Conservation (phyloP, 2,113 vertebrate species). For the Guaruba guarouba region DNA sequence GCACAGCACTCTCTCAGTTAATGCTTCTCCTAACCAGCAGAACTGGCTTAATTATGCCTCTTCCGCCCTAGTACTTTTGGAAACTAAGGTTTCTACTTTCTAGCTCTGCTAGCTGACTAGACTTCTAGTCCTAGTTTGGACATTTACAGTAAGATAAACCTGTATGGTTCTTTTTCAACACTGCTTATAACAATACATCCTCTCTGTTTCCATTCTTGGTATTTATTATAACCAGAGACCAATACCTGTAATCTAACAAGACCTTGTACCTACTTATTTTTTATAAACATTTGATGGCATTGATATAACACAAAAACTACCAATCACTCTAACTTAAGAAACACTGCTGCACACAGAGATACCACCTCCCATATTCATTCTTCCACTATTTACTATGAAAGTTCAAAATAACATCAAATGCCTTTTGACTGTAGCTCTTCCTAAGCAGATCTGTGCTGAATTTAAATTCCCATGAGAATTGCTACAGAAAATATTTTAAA, state of each 20-base stretch:
- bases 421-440: background rate
- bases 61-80: background rate
- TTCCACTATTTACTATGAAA: background rate
- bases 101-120: background rate
- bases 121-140: background rate
- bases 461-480: background rate
- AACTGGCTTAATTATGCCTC: background rate
- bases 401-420: background rate
- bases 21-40: background rate
- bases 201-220: background rate
- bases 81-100: background rate
- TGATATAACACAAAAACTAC: background rate
- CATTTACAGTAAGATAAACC: background rate
- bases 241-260: background rate
- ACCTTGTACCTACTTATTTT: background rate
- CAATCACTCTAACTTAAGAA: background rate
- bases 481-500: background rate
- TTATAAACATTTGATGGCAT: background rate
- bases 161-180: background rate
- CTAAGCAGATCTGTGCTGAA: background rate
- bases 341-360: background rate
- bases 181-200: background rate
- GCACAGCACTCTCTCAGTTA: rapidly evolving
- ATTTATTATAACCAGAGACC: background rate
- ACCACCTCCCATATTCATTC: background rate